A percentile compares a stretch with the other conserved stretches of the same genome.
phyloP scores from a whole-genome alignment of 92 coral and sea anemone genomes.

The Montipora capitata region DNA sequence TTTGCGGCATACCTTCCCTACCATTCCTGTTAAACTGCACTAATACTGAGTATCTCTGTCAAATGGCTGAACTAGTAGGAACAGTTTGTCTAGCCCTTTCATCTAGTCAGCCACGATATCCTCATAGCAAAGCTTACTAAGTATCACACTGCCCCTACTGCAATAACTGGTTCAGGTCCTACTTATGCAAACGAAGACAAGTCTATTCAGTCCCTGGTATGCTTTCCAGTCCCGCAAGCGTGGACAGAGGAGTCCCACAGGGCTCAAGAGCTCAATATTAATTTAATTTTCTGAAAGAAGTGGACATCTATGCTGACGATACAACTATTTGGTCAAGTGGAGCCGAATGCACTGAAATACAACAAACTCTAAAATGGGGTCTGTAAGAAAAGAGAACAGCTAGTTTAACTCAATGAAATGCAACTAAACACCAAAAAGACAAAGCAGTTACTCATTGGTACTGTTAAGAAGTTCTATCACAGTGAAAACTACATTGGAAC shows the following conservation, averaged over 20 bases:
- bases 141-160: slow-evolving; percentile 31
- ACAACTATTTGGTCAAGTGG: no score
- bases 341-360: neutral
- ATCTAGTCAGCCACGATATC: slow-evolving; percentile 49
- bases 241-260: slow-evolving; percentile 30
- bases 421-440: slow-evolving; percentile 42
- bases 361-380: neutral
- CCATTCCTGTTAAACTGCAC: slow-evolving; percentile 67
- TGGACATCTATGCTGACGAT: no score
- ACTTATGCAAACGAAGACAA: slow-evolving; percentile 32
- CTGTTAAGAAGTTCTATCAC: neutral
- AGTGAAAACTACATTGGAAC: slow-evolving; percentile 25
- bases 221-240: slow-evolving; percentile 25
- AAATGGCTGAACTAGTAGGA: slow-evolving; percentile 58
- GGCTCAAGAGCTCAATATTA: neutral
- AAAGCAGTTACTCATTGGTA: slow-evolving; percentile 50
- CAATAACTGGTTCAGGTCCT: neutral
- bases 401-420: slow-evolving; percentile 45
- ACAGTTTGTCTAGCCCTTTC: slow-evolving; percentile 54
- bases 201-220: slow-evolving; percentile 50
- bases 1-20: slow-evolving; percentile 32
- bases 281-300: no score
- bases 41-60: slow-evolving; percentile 34
- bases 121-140: slow-evolving; percentile 49
- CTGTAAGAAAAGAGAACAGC: slow-evolving; percentile 11